These are phyloP conservation scores for Petrolisthes cinctipes DNA, from an alignment of 2,888 invertebrate species.

Conservation along the genomic window DNA sequence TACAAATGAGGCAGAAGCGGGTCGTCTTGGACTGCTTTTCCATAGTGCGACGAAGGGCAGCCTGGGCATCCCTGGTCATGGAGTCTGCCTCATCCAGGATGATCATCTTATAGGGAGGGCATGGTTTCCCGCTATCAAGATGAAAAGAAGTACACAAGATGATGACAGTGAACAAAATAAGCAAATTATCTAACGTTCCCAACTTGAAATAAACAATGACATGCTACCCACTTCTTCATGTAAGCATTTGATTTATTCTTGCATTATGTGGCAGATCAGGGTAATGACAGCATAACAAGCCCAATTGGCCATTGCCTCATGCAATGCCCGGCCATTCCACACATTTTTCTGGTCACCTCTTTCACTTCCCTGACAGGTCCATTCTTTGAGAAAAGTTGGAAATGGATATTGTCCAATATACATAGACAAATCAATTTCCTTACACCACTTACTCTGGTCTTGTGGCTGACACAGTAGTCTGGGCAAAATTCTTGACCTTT, in stretches of 20 bases:
- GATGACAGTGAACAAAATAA: no score
- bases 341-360: no score
- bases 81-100: conserved; percentile 99
- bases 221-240: neutral
- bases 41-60: conserved; percentile 96
- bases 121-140: conserved; percentile 77
- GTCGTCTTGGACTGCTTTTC: conserved; percentile 95
- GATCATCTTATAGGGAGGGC: conserved; percentile 95
- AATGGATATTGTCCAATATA: no score
- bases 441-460: conserved; percentile 61
- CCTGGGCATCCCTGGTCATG: conserved; percentile 97
- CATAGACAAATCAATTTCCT: neutral
- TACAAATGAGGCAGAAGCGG: conserved; percentile 97
- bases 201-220: neutral
- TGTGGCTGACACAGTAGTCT: conserved; percentile 77
- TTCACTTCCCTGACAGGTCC: no score
- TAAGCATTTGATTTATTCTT: neutral
- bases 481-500: conserved; percentile 96
- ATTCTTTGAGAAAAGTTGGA: no score
- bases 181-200: no score
- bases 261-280: no score
- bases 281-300: no score
- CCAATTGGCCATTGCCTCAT: no score
- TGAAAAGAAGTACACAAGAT: neutral
- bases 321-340: no score